Conservation (phyloP, 2,113 vertebrate species). For the Promerops cafer region DNA sequence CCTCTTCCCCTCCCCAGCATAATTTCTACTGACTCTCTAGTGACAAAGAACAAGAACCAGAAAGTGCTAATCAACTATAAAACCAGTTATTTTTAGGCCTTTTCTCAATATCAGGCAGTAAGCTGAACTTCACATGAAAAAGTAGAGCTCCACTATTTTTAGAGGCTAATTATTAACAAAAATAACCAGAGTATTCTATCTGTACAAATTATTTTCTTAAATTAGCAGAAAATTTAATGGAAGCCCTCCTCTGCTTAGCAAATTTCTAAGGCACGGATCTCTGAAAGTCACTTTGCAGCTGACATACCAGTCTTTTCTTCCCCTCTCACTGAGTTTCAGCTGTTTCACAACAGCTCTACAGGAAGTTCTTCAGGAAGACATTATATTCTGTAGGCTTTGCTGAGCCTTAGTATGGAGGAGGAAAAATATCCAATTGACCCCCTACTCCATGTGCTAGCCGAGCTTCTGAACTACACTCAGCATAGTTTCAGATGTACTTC, state of each 20-base stretch:
- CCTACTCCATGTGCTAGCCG: neutral
- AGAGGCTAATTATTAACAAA: constrained; percentile 29
- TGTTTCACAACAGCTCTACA: neutral
- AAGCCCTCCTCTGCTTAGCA: neutral
- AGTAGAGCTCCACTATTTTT: constrained; percentile 23
- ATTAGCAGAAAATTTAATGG: constrained; percentile 2
- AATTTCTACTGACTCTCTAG: neutral
- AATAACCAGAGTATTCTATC: constrained; percentile 12
- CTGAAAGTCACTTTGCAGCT: constrained; percentile 21
- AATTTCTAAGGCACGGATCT: neutral
- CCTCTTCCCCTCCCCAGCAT: neutral
- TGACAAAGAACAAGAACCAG: neutral
- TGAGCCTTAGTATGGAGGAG: neutral
- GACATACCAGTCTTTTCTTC: neutral
- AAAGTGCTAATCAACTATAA: neutral
- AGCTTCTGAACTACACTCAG: neutral
- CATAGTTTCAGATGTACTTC: neutral
- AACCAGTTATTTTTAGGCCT: neutral
- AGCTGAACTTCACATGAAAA: neutral
- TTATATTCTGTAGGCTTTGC: neutral
- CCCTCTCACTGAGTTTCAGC: neutral
- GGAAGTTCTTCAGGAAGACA: neutral
- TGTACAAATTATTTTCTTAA: constrained; percentile 19
- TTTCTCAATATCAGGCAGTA: neutral
- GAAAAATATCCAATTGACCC: neutral